Percentiles rank a stretch among this genome's conserved stretches.
phyloP scores from a whole-genome alignment of 2,797 vertebrate species.

The Scomberomorus guttatus region DNA sequence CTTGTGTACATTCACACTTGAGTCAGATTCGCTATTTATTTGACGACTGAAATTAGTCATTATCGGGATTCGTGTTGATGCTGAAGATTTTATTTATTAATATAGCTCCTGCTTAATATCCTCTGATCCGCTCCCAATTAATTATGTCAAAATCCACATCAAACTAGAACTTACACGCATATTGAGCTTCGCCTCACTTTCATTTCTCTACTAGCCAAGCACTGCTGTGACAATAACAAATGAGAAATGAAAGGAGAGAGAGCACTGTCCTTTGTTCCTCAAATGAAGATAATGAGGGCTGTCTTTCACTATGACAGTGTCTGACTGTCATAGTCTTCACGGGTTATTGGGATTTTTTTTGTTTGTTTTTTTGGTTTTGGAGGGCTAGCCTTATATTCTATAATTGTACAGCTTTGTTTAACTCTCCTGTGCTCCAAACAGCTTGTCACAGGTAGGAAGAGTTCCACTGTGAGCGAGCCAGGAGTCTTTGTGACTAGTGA shows the following conservation, averaged over 20 bases:
- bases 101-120: slow-evolving; percentile 81
- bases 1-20: slow-evolving; percentile 91
- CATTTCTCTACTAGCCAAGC: slow-evolving; percentile 57
- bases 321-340: slow-evolving; percentile 34
- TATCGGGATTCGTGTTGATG: slow-evolving; percentile 85
- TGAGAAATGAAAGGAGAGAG: slow-evolving; percentile 67
- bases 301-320: slow-evolving; percentile 49
- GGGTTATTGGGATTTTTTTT: background rate
- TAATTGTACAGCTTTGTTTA: slow-evolving; percentile 34
- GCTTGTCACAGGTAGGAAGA: slow-evolving; percentile 18
- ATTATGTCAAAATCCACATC: slow-evolving; percentile 86
- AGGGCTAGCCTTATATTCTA: slow-evolving; percentile 22
- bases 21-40: slow-evolving; percentile 90
- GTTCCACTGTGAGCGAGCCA: background rate
- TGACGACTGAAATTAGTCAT: slow-evolving; percentile 87
- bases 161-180: slow-evolving; percentile 74
- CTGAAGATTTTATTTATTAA: slow-evolving; percentile 88
- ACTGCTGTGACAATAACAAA: slow-evolving; percentile 74
- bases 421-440: slow-evolving; percentile 2
- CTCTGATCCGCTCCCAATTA: slow-evolving; percentile 86
- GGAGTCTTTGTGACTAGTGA: slow-evolving; percentile 52
- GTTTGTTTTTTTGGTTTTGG: slow-evolving; percentile 26
- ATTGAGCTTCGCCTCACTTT: slow-evolving; percentile 72
- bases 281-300: slow-evolving; percentile 76
- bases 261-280: slow-evolving; percentile 73